Percentiles rank a stretch among this genome's conserved stretches.
These are phyloP conservation scores for Heliconius hortense DNA, from an alignment of 2,888 invertebrate genomes.

Conservation along the genomic window DNA sequence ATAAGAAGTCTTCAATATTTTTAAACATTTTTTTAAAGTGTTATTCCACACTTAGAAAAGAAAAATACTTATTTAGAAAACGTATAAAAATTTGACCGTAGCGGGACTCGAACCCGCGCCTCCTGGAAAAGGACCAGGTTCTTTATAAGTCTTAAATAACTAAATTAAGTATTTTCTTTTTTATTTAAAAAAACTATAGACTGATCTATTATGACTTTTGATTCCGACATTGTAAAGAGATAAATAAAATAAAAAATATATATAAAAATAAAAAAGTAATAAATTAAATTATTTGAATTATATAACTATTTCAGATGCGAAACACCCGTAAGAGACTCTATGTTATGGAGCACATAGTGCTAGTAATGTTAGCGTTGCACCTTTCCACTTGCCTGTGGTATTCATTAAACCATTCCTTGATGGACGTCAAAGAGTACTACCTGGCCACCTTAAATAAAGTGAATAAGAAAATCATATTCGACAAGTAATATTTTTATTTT, in stretches of 20 bases:
- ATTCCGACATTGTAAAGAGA: not conserved
- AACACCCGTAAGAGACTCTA: slow-evolving; percentile 58
- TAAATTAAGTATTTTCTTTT: no score
- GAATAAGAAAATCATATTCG: slow-evolving; percentile 55
- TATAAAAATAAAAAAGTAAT: no score
- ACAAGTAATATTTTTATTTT: slow-evolving; percentile 50
- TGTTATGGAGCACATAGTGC: slow-evolving; percentile 57
- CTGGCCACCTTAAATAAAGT: slow-evolving; percentile 58
- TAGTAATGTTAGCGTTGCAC: slow-evolving; percentile 56
- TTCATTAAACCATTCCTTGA: slow-evolving; percentile 45
- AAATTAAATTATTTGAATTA: not conserved
- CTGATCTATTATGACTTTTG: no score
- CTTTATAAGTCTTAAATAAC: no score
- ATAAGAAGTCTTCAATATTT: no score
- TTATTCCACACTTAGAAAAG: no score
- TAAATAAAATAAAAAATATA: not conserved
- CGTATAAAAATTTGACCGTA: no score
- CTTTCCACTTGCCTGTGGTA: slow-evolving; percentile 65
- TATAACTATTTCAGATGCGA: slow-evolving; percentile 55
- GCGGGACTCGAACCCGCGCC: no score
- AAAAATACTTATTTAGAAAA: no score
- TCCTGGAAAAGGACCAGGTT: no score
- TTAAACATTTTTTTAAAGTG: no score
- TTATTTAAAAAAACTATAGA: no score
- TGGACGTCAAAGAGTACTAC: slow-evolving; percentile 46